Conservation (phyloP, 2,888 invertebrate species). For the Pseudoips prasinana region DNA sequence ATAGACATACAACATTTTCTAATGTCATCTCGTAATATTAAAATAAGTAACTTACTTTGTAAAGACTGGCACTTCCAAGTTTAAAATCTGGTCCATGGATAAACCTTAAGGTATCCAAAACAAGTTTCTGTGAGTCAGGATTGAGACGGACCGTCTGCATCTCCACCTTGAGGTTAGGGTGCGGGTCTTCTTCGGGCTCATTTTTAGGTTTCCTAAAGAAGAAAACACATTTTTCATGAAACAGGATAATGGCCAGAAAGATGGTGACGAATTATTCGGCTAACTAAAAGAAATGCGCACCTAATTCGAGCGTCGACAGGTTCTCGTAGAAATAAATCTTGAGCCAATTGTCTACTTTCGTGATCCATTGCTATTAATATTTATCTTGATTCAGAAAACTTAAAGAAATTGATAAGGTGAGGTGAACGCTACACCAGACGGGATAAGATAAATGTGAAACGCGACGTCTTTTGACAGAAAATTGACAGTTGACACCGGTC, state of each 20-base stretch:
- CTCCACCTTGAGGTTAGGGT: conserved; percentile 85
- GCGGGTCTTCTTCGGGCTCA: conserved; percentile 69
- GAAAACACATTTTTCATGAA: conserved; percentile 8
- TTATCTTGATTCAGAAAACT: conserved; percentile 5
- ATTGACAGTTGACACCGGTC: no score
- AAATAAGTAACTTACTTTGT: conserved; percentile 76
- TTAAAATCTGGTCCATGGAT: conserved; percentile 88
- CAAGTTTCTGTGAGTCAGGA: conserved; percentile 86
- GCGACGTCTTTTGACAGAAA: conserved; percentile 14
- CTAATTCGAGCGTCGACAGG: conserved; percentile 83
- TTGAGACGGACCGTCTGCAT: conserved; percentile 87
- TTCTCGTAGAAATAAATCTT: conserved; percentile 85
- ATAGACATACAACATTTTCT: no score
- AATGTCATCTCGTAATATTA: no score
- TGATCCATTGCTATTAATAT: conserved; percentile 73
- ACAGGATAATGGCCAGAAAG: neutral
- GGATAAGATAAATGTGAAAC: conserved; percentile 19
- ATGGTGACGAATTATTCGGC: neutral
- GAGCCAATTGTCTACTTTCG: conserved; percentile 79
- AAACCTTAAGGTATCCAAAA: conserved; percentile 87
- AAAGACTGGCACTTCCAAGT: conserved; percentile 77
- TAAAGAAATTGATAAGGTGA: conserved; percentile 20
- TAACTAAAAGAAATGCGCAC: conserved; percentile 41
- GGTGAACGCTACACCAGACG: conserved; percentile 27
- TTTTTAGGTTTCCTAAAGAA: conserved; percentile 62